These are phyloP conservation scores for Scaptomyza parva DNA, from an alignment of 2,888 invertebrate species.

Conservation along the genomic window DNA sequence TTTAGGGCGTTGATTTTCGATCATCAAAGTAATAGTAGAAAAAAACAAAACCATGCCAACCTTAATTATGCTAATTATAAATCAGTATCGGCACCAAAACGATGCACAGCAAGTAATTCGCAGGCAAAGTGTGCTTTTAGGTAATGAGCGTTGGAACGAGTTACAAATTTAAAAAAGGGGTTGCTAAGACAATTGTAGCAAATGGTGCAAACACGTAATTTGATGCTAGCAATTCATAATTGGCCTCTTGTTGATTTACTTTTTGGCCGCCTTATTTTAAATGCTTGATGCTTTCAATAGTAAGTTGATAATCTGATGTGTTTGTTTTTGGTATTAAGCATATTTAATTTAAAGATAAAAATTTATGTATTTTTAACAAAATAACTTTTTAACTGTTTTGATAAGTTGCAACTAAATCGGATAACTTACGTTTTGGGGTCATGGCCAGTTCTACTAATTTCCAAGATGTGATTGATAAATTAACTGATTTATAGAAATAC, in stretches of 20 bases:
- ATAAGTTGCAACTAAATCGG: neutral
- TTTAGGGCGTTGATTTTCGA: slow-evolving; percentile 16
- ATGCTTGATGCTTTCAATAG: neutral
- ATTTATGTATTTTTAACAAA: no score
- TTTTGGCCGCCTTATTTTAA: neutral
- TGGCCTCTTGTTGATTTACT: neutral
- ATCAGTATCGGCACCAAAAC: slow-evolving; percentile 46
- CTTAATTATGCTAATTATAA: slow-evolving; percentile 61
- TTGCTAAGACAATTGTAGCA: slow-evolving; percentile 37
- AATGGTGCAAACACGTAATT: slow-evolving; percentile 26
- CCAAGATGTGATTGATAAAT: slow-evolving; percentile 3
- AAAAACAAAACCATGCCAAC: slow-evolving; percentile 5
- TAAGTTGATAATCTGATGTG: neutral
- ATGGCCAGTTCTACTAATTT: neutral
- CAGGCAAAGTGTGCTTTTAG: slow-evolving; percentile 20
- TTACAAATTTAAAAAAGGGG: slow-evolving; percentile 25
- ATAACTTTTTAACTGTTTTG: no score
- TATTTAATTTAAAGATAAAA: neutral
- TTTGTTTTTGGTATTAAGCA: neutral
- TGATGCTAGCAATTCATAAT: slow-evolving; percentile 19
- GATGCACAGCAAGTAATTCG: slow-evolving; percentile 25
- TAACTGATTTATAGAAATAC: slow-evolving; percentile 4
- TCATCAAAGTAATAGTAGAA: slow-evolving; percentile 38
- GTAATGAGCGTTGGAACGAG: slow-evolving; percentile 4
- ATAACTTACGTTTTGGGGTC: neutral